A percentile compares a stretch with the other conserved stretches of the same genome.
phyloP scores from a whole-genome alignment of 2,888 invertebrate genomes.

The Megalurothrips usitatus region DNA sequence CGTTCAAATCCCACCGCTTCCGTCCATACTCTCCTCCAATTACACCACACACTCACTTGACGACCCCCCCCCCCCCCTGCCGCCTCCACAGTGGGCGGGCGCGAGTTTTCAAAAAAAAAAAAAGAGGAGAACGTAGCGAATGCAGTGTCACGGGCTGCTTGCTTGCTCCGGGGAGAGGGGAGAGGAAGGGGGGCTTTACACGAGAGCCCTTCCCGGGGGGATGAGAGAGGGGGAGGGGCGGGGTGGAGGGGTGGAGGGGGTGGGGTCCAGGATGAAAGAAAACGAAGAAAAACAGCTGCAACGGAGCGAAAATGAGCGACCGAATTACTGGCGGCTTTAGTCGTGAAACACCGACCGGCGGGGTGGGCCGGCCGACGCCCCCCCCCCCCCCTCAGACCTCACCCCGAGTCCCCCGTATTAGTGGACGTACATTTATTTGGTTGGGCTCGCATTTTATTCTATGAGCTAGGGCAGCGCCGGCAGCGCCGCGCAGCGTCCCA shows the following conservation, averaged over 20 bases:
- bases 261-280: not conserved
- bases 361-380: not conserved
- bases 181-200: not conserved
- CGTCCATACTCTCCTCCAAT: too few species aligned
- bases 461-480: not conserved
- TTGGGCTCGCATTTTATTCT: not conserved
- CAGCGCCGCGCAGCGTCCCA: not conserved
- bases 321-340: not conserved
- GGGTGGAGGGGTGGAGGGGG: not conserved
- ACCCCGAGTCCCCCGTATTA: not conserved
- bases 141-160: too few species aligned
- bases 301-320: conserved; percentile 1
- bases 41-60: too few species aligned
- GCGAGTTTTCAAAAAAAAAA: too few species aligned
- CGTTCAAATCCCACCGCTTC: too few species aligned
- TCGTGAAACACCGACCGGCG: not conserved
- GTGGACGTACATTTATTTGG: not conserved
- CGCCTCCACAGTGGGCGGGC: too few species aligned
- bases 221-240: too few species aligned
- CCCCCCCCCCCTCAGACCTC: too few species aligned
- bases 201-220: not conserved
- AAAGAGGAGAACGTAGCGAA: too few species aligned
- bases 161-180: not conserved
- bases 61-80: too few species aligned
- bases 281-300: conserved; percentile 6